Conservation (phyloP, 2,113 vertebrate species). For the Calcarius ornatus region DNA sequence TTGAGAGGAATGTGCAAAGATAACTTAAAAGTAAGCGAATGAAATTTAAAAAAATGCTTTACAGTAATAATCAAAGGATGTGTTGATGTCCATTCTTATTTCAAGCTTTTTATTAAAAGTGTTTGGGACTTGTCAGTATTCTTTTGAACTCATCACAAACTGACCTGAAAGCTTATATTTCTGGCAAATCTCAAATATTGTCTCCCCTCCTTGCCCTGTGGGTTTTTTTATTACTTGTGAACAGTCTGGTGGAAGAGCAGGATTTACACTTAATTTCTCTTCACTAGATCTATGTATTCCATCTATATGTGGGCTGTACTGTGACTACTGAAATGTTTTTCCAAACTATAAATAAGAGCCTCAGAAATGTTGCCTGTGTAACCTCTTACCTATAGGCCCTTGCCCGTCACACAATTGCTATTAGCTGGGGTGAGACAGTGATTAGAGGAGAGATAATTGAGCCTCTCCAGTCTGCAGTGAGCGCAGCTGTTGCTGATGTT, state of each 20-base stretch:
- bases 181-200: constrained; percentile 30
- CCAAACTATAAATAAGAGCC: neutral
- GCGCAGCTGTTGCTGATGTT: constrained; percentile 44
- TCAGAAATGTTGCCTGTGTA: neutral
- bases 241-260: neutral
- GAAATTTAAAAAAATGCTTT: neutral
- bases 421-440: neutral
- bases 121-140: neutral
- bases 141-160: neutral
- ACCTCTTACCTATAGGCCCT: constrained; percentile 36
- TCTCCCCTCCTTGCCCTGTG: neutral
- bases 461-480: constrained; percentile 33
- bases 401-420: neutral
- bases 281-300: neutral
- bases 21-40: neutral
- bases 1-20: neutral
- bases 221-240: neutral
- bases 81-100: neutral
- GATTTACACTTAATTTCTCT: constrained; percentile 47
- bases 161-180: neutral
- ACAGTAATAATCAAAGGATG: neutral
- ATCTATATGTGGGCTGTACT: neutral
- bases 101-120: neutral
- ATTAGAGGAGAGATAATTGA: constrained; percentile 62
- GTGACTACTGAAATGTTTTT: neutral